phyloP scores from a whole-genome alignment of 2,888 invertebrate species.

The Cerastoderma edule region DNA sequence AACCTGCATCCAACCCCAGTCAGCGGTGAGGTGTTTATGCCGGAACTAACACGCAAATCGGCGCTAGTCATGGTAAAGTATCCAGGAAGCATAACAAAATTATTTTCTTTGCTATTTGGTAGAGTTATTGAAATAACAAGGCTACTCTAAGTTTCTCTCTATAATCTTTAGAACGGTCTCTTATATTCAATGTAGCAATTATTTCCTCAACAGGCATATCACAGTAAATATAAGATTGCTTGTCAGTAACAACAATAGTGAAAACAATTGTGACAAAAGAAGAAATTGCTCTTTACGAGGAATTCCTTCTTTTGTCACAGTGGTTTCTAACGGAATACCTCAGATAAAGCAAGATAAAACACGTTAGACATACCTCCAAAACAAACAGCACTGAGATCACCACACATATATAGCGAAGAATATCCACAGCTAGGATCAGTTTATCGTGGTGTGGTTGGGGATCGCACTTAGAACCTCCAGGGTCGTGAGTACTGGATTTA shows the following conservation, averaged over 20 bases:
- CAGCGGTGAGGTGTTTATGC: no score
- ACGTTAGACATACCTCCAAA: slow-evolving; percentile 65
- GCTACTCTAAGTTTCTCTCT: no score
- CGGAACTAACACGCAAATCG: no score
- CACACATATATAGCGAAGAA: slow-evolving; percentile 59
- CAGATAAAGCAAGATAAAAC: background rate
- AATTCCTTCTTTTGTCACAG: background rate
- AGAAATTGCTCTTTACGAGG: background rate
- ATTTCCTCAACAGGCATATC: no score
- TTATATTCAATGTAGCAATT: no score
- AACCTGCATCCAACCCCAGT: no score
- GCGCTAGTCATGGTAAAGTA: no score
- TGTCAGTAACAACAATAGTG: background rate
- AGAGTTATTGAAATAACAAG: no score
- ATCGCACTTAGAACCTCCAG: slow-evolving; percentile 34
- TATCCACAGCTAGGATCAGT: slow-evolving; percentile 27
- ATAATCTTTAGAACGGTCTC: no score
- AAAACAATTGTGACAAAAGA: background rate
- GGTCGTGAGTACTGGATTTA: slow-evolving; percentile 25
- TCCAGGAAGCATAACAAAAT: no score
- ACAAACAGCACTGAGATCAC: slow-evolving; percentile 64
- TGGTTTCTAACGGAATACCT: background rate
- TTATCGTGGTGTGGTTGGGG: slow-evolving; percentile 15
- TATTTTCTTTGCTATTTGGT: no score
- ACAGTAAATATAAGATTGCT: background rate